Conservation (phyloP, 92 coral and sea anemone genomes). For the Pocillopora grandis region DNA sequence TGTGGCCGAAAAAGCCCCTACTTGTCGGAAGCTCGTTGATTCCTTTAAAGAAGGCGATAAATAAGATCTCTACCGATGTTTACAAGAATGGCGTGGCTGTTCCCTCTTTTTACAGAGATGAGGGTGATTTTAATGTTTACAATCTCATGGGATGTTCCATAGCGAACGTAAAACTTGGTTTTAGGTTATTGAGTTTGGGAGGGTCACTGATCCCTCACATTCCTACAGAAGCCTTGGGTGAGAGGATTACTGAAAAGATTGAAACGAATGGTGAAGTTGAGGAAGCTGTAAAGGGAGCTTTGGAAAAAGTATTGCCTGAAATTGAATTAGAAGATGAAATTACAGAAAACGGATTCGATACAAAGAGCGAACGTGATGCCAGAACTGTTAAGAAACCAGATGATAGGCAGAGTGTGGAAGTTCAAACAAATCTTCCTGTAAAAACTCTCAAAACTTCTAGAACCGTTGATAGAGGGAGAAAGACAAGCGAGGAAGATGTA, state of each 20-base stretch:
- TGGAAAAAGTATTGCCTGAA: constrained; percentile 20
- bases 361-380: neutral
- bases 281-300: neutral
- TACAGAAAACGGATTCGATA: neutral
- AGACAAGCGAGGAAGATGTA: constrained; percentile 49
- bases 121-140: constrained; percentile 70
- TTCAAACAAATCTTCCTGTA: constrained; percentile 45
- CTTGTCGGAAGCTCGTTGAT: constrained; percentile 84
- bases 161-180: constrained; percentile 72
- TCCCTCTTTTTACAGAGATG: constrained; percentile 76
- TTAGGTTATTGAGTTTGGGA: constrained; percentile 89
- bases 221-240: constrained; percentile 52
- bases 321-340: neutral
- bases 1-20: constrained; percentile 75
- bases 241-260: constrained; percentile 20
- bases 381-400: neutral
- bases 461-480: neutral
- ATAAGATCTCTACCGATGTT: constrained; percentile 65
- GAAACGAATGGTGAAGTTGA: constrained; percentile 11
- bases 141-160: constrained; percentile 88
- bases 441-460: constrained; percentile 13
- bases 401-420: constrained; percentile 37
- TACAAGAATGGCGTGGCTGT: constrained; percentile 69
- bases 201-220: constrained; percentile 86
- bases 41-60: constrained; percentile 65